These are phyloP conservation scores for Drosophila imparisetae DNA, from an alignment of 2,888 invertebrate genomes.

Conservation along the genomic window DNA sequence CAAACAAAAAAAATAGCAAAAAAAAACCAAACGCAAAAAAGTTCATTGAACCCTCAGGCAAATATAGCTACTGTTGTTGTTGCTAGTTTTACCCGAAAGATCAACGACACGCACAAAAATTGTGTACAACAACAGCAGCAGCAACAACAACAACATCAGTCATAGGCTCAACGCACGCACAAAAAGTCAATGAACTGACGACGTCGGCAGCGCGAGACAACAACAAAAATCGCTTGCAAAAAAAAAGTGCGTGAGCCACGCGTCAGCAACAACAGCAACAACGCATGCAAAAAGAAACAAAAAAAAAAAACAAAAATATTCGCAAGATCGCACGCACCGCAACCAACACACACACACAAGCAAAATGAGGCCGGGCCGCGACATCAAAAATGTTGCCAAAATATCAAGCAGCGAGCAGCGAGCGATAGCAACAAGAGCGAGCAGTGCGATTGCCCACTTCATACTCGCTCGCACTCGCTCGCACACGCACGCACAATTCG, in stretches of 20 bases:
- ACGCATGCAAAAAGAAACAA: constrained; percentile 13
- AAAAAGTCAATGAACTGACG: constrained; percentile 62
- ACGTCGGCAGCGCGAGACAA: constrained; percentile 25
- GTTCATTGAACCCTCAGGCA: constrained; percentile 71
- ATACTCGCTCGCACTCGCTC: constrained; percentile 3
- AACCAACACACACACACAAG: constrained; percentile 11
- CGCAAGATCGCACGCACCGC: constrained; percentile 44
- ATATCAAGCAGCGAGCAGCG: not conserved
- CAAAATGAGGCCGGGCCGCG: constrained; percentile 33
- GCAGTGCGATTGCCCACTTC: not conserved
- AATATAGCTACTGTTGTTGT: constrained; percentile 39
- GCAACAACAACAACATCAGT: constrained; percentile 30
- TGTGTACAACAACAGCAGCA: constrained; percentile 31
- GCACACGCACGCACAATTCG: constrained; percentile 36
- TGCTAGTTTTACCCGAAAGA: constrained; percentile 55
- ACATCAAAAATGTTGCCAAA: constrained; percentile 67
- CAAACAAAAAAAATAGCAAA: constrained; percentile 20
- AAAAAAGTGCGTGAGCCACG: constrained; percentile 62
- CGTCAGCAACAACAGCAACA: constrained; percentile 39
- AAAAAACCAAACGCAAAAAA: constrained; percentile 61
- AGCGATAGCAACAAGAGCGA: not conserved
- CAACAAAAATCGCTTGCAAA: constrained; percentile 14
- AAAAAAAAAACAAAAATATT: constrained; percentile 10
- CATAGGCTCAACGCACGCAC: constrained; percentile 60
- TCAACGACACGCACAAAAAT: constrained; percentile 78